These are phyloP conservation scores for Hemitrygon akajei DNA, from an alignment of 2,797 vertebrate species.

Conservation along the genomic window DNA sequence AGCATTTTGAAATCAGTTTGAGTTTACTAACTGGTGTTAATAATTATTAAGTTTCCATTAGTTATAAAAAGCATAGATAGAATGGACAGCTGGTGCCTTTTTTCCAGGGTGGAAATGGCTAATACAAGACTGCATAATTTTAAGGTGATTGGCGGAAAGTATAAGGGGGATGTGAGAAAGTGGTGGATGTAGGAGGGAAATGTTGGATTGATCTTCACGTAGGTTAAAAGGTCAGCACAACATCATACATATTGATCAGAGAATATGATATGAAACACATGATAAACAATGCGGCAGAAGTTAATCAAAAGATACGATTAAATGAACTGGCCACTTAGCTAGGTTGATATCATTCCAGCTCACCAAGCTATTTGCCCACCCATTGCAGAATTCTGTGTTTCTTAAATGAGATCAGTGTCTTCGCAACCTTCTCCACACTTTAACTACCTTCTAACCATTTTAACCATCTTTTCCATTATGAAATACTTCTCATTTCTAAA, in stretches of 20 bases:
- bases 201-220: too few species aligned
- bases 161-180: too few species aligned
- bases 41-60: not conserved
- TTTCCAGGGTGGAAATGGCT: too few species aligned
- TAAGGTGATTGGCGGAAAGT: too few species aligned
- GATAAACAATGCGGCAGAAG: not conserved
- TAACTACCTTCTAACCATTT: not conserved
- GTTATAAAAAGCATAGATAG: not conserved
- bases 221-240: too few species aligned
- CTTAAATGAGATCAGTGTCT: not conserved
- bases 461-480: not conserved
- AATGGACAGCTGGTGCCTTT: too few species aligned
- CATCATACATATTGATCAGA: not conserved
- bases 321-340: not conserved
- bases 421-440: not conserved
- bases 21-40: not conserved
- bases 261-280: not conserved
- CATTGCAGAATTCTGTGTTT: not conserved
- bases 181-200: too few species aligned
- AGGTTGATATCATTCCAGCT: not conserved
- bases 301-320: not conserved
- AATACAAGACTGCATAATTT: too few species aligned
- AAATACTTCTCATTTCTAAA: not conserved
- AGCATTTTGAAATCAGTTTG: not conserved
- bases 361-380: not conserved